phyloP scores from a whole-genome alignment of 1,140 invertebrate genomes.

The Drosophila busckii region DNA sequence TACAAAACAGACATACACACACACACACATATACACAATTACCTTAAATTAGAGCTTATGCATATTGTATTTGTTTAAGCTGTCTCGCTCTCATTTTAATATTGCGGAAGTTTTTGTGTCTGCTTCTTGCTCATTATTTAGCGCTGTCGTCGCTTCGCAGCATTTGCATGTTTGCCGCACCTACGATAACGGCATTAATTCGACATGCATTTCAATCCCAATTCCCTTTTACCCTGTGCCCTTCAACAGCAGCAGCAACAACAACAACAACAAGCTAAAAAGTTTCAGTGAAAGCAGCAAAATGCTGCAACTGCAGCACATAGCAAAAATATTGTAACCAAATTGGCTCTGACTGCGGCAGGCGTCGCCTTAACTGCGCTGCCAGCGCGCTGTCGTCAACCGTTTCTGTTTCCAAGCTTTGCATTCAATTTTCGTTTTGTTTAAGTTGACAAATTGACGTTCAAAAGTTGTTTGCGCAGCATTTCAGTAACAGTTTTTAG shows the following conservation, averaged over 20 bases:
- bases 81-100: slow-evolving; percentile 32
- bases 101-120: slow-evolving; percentile 65
- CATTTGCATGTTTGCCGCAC: slow-evolving; percentile 67
- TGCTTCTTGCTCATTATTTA: slow-evolving; percentile 59
- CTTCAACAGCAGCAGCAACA: slow-evolving; percentile 6
- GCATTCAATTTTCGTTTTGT: slow-evolving; percentile 75
- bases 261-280: slow-evolving; percentile 19
- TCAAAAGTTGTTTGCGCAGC: slow-evolving; percentile 76
- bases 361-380: slow-evolving; percentile 33
- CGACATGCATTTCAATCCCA: slow-evolving; percentile 43
- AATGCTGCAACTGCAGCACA: slow-evolving; percentile 42
- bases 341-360: slow-evolving; percentile 60
- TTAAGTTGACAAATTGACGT: slow-evolving; percentile 76
- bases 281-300: slow-evolving; percentile 41
- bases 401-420: slow-evolving; percentile 43
- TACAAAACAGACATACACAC: background rate
- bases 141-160: slow-evolving; percentile 34
- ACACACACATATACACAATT: slow-evolving; percentile 12
- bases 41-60: slow-evolving; percentile 35
- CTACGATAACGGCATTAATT: slow-evolving; percentile 72
- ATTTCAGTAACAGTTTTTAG: slow-evolving; percentile 71
- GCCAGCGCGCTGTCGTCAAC: slow-evolving; percentile 1
- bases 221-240: slow-evolving; percentile 3
- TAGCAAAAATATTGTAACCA: slow-evolving; percentile 38
- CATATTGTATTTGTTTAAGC: slow-evolving; percentile 32